Evolutionary conservation across 2,113 vertebrate species (phyloP), one percentile per base, ranked within the genome.

Genomic region (Aleadryas rufinucha): DNA sequence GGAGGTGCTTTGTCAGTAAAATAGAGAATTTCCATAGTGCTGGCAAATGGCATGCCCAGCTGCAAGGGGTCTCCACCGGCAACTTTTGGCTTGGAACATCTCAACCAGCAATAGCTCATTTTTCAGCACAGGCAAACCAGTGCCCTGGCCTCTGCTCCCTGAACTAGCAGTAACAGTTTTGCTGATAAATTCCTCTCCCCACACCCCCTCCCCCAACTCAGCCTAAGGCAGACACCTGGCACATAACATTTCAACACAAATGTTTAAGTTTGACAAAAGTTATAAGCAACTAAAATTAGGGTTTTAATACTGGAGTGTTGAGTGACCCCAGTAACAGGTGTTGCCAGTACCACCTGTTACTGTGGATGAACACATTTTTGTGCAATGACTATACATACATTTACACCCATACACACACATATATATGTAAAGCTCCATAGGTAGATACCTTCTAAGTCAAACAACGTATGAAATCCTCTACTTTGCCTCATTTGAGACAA

Each of bases 141-240:
- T 45, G 74, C 63, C 52, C 37, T 64, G 63, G 64, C 70, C 64
- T 95, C 79, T 92, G 64, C 59, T 86, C 59, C 72, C 35, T 66
- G 35, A 83, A 87, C 42, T 24, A 81, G 75, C 60, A 94, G 64
- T 56, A 96, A 94, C 47, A 59, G 16, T 95, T 93, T 90, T 93
- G 83, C 76, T 57, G 76, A 90, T 68, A 87, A 96, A 97, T 96
- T 96, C 91, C 86, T 81, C 89, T 95, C 57, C 47, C 45, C 27
- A 18, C 7, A 41, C 39, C 18, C 37, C 69, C 56, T 53, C 65
- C 89, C 68, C 22, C 82, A 68, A 86, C 84, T 75, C 47, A 95
- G 96, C 96, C 95, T 93, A 94, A 95, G 96, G 96, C 96, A 93
- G 85, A 90, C 95, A 97, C 92, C 95, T 96, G 96, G 95, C 90